These are phyloP conservation scores for Callosobruchus maculatus DNA, from an alignment of 2,888 invertebrate species.

Conservation along the genomic window DNA sequence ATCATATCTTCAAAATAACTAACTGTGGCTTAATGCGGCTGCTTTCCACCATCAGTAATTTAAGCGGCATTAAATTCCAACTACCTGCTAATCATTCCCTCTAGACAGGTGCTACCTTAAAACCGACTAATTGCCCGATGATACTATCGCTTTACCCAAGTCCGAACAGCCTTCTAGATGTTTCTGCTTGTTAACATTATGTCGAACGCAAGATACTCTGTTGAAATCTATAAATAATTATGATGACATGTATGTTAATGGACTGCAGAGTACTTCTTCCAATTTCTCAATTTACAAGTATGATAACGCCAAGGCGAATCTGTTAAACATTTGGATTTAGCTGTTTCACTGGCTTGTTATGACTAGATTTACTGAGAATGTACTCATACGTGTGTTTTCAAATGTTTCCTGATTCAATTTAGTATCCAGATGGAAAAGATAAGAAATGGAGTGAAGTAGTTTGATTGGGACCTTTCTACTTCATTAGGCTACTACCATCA, in stretches of 20 bases:
- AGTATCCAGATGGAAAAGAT: too few relatives aligned
- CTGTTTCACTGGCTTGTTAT: too few relatives aligned
- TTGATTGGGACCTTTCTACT: too few relatives aligned
- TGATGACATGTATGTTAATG: neutral
- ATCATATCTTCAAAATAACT: neutral
- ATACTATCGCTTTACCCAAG: neutral
- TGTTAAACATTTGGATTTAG: too few relatives aligned
- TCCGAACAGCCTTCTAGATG: neutral
- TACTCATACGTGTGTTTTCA: too few relatives aligned
- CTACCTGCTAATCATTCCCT: neutral
- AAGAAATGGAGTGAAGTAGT: too few relatives aligned
- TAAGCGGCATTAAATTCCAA: neutral
- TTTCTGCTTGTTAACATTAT: neutral
- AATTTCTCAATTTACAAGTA: too few relatives aligned
- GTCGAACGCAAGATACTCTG: neutral
- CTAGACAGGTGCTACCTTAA: neutral
- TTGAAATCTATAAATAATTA: neutral
- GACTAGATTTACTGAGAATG: too few relatives aligned
- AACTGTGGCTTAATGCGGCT: neutral
- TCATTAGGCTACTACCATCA: too few relatives aligned
- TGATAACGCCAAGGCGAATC: too few relatives aligned
- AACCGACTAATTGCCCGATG: neutral
- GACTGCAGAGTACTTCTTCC: neutral
- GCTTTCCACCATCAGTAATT: neutral
- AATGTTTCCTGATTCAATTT: too few relatives aligned